Conservation (phyloP, 2,797 vertebrate genomes). For the Gambusia yucatana region DNA sequence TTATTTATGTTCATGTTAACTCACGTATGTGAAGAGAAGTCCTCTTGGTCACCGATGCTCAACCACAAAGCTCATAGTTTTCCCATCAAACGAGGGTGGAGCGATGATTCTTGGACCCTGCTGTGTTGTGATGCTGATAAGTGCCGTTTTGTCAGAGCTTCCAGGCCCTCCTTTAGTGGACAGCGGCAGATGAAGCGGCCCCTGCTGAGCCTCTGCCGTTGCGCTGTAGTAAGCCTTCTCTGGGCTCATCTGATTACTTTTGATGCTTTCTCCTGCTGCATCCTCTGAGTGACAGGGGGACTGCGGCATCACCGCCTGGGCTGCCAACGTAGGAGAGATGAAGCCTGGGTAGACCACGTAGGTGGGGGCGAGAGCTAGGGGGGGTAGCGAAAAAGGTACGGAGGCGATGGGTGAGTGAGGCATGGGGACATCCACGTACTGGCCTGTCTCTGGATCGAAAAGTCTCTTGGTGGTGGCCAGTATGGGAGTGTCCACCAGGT, state of each 20-base stretch:
- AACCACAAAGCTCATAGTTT: slow-evolving; percentile 97
- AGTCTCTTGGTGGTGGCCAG: slow-evolving; percentile 87
- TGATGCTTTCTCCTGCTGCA: slow-evolving; percentile 53
- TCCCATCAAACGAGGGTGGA: slow-evolving; percentile 95
- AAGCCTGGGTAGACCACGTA: slow-evolving; percentile 91
- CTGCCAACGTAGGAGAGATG: slow-evolving; percentile 69
- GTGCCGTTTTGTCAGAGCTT: slow-evolving; percentile 82
- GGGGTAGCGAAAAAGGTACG: slow-evolving; percentile 84
- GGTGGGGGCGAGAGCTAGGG: slow-evolving; percentile 85
- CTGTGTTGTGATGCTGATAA: slow-evolving; percentile 93
- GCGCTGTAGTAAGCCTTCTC: slow-evolving; percentile 88
- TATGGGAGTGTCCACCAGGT: slow-evolving; percentile 92
- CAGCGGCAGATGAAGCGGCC: slow-evolving; percentile 51
- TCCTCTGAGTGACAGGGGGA: slow-evolving; percentile 47
- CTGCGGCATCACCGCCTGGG: slow-evolving; percentile 59
- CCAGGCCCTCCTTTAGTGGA: slow-evolving; percentile 43
- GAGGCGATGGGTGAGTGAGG: slow-evolving; percentile 81
- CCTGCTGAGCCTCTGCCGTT: slow-evolving; percentile 70
- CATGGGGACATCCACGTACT: slow-evolving; percentile 93
- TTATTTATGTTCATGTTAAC: slow-evolving; percentile 21
- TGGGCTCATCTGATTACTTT: slow-evolving; percentile 34
- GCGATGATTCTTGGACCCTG: slow-evolving; percentile 94
- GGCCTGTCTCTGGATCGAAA: slow-evolving; percentile 93
- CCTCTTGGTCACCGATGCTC: slow-evolving; percentile 90
- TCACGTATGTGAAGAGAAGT: slow-evolving; percentile 63